Evolutionary conservation across 2,113 vertebrate genomes (phyloP), one percentile per base, ranked within the genome.

Genomic region (Anarhynchus alexandrinus): DNA sequence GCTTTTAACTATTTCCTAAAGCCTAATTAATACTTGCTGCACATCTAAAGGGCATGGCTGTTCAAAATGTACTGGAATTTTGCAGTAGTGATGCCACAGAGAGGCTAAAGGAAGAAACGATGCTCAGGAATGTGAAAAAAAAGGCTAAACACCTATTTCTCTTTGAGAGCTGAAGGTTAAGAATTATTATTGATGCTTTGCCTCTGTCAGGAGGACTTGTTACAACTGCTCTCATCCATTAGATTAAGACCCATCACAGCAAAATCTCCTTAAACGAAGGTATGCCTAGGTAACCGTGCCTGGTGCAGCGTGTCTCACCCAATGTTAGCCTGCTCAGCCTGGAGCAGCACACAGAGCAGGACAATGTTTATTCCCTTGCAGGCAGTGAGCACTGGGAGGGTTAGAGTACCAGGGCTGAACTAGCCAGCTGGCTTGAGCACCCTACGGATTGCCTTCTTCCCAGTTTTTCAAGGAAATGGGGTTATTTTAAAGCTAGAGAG

Each of bases 201-300:
- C 52, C 55, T 93, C 61, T 70, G 34, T 40, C 80, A 79, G 26
- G 25, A 78, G 27, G 36, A 64, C 65, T 84, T 47, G 17, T 51
- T 84, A 78, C 12, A 74, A 59, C 42, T 88, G 91, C 26, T 87
- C 52, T 94, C 29, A 82, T 83, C 26, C 55, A 94, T 93, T 91
- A 95, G 57, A 34, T 67, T 89, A 95, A 95, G 72, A 71, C 38
- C 19, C 57, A 78, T 79, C 69, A 87, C 69, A 82, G 54, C 38
- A 66, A 91, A 95, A 93, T 86, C 91, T 95, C 51, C 89, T 94
- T 94, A 82, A 71, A 73, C 1, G 3, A 82, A 93, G 23, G 81
- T 29, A 82, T 36, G 40, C 34, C 89, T 30, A 59, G 5, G 11
- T 82, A 95, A 66, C 61, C 0, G 4, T 32, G 45, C 38, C 25